These are phyloP conservation scores for Andrena marginata DNA, from an alignment of 2,888 invertebrate genomes.

Conservation along the genomic window DNA sequence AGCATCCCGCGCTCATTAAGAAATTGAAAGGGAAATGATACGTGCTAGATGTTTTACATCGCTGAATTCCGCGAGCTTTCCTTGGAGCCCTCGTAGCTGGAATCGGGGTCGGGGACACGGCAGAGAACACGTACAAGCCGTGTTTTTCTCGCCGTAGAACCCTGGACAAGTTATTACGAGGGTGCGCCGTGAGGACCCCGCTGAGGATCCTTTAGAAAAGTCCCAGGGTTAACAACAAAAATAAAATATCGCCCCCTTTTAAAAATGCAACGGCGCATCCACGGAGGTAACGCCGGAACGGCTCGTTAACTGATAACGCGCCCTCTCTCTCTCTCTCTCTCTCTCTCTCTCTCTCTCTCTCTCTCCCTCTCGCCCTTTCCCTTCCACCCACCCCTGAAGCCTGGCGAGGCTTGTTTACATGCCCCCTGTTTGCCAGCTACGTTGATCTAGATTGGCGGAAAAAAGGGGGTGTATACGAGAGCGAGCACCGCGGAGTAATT, in stretches of 20 bases:
- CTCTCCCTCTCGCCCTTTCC: neutral
- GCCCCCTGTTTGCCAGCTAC: slow-evolving; percentile 47
- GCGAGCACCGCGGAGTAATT: slow-evolving; percentile 54
- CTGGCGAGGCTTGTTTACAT: slow-evolving; percentile 45
- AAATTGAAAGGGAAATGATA: slow-evolving; percentile 61
- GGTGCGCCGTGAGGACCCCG: slow-evolving; percentile 48
- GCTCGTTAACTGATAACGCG: slow-evolving; percentile 64
- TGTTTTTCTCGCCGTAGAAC: slow-evolving; percentile 51
- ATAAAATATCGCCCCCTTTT: slow-evolving; percentile 58
- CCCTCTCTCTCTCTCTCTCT: neutral
- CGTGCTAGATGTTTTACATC: slow-evolving; percentile 56
- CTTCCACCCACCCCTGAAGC: neutral
- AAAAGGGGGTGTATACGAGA: slow-evolving; percentile 17
- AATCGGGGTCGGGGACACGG: slow-evolving; percentile 36
- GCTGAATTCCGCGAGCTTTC: slow-evolving; percentile 46
- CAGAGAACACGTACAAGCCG: slow-evolving; percentile 26
- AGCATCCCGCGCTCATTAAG: slow-evolving; percentile 53
- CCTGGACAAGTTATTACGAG: slow-evolving; percentile 56
- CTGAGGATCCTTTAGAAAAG: slow-evolving; percentile 59
- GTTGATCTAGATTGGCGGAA: slow-evolving; percentile 59
- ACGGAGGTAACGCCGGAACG: slow-evolving; percentile 52
- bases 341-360: neutral
- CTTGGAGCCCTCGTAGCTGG: slow-evolving; percentile 19
- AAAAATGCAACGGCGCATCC: slow-evolving; percentile 49
- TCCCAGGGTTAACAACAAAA: slow-evolving; percentile 55